Evolutionary conservation across 2,113 vertebrate species (phyloP), one percentile per base, ranked within the genome.

Genomic region (Periophthalmus modestus): DNA sequence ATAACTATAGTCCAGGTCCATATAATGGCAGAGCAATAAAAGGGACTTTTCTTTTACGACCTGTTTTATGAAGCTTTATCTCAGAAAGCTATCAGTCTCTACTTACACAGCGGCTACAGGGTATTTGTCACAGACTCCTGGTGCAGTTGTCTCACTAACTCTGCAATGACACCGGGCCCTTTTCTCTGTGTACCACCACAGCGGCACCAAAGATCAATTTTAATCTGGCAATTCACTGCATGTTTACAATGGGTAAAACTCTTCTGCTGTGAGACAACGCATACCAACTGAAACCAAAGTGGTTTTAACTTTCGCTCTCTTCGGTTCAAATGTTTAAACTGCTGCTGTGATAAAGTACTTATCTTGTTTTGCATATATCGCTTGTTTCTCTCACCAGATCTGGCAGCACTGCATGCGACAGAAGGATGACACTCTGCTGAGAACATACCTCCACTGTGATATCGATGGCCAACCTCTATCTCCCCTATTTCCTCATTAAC

Each of bases 391-490:
- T 55, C 52, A 55, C 19, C 1, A 21, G 52, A 55, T 55, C 19
- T 21, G 19, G 52, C 52, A 19, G 1, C 18, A 5, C 50, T 54
- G 19, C 18, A 54, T n/a, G 50, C 7, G 50, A 55, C 52, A 11
- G 4, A 7, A n/a, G 52, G 19, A n/a, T 6, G 74, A 77, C 74
- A 77, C 82, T 70, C 43, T 4, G 0, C 11, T 0, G 43, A 14
- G 0, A 34, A 2, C 69, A 80, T 55, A 55, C 85, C 82, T 75
- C 68, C 72, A 84, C 52, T 69, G 65, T 74, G 70, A 54, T 69
- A 33, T 61, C 69, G 24, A 33, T 34, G 24, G 57, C 16, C 36
- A 21, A 11, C 55, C 52, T 55, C 50, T 55, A 55, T n/a, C 58
- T 73, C 81, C 79, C 63, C 70, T 55, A 18, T 69, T 65, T 33